phyloP scores from a whole-genome alignment of 1,140 invertebrate genomes.

The Temnothorax curvispinosus region DNA sequence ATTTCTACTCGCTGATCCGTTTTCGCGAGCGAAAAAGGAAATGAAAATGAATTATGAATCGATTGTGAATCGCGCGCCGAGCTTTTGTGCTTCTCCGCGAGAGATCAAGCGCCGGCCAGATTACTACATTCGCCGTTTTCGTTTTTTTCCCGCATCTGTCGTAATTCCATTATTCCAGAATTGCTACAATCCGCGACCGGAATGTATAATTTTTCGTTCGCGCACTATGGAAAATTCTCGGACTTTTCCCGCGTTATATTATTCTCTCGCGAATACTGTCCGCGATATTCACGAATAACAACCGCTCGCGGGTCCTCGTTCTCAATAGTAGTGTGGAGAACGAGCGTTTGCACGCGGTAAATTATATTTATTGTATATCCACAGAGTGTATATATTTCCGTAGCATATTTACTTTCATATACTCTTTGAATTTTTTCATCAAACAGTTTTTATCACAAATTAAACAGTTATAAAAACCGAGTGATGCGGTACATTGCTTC shows the following conservation, averaged over 20 bases:
- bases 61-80: constrained; percentile 35
- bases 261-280: constrained; percentile 23
- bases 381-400: neutral
- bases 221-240: constrained; percentile 17
- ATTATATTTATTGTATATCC: constrained; percentile 26
- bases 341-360: neutral
- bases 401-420: neutral
- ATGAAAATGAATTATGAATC: neutral
- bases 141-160: constrained; percentile 16
- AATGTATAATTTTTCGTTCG: constrained; percentile 41
- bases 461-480: neutral
- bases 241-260: constrained; percentile 36
- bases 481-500: neutral
- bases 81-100: neutral
- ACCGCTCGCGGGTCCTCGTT: neutral
- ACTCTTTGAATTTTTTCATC: neutral
- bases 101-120: constrained; percentile 25
- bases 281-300: constrained; percentile 33
- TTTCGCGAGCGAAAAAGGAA: neutral
- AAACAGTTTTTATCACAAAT: neutral
- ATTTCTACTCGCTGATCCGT: neutral
- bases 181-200: constrained; percentile 21
- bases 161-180: constrained; percentile 41
- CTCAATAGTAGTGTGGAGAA: neutral
- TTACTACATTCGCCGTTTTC: constrained; percentile 11